These are phyloP conservation scores for Fabriciana adippe DNA, from an alignment of 2,888 invertebrate genomes.

Conservation along the genomic window DNA sequence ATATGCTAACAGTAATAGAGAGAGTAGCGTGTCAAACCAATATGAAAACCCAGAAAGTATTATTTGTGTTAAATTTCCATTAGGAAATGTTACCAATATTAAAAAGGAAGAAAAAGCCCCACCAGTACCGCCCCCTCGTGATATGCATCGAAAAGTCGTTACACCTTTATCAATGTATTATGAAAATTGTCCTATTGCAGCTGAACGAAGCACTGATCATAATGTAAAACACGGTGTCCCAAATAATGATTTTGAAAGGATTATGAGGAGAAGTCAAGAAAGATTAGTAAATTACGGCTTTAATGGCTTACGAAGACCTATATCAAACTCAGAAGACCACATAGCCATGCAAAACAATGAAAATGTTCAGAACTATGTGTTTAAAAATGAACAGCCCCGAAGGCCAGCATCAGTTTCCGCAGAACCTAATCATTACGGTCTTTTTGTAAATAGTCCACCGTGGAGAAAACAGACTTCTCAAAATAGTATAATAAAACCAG, in stretches of 20 bases:
- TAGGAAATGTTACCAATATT: slow-evolving; percentile 72
- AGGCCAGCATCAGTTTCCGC: slow-evolving; percentile 78
- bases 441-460: slow-evolving; percentile 67
- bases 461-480: slow-evolving; percentile 68
- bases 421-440: slow-evolving; percentile 75
- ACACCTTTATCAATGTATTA: slow-evolving; percentile 78
- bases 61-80: slow-evolving; percentile 78
- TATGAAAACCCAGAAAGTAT: slow-evolving; percentile 71
- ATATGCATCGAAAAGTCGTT: slow-evolving; percentile 84
- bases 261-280: slow-evolving; percentile 77
- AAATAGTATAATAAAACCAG: slow-evolving; percentile 62
- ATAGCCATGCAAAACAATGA: slow-evolving; percentile 79
- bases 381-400: slow-evolving; percentile 68
- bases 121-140: slow-evolving; percentile 91
- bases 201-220: slow-evolving; percentile 60
- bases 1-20: slow-evolving; percentile 67
- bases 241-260: slow-evolving; percentile 75
- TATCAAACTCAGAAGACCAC: slow-evolving; percentile 78
- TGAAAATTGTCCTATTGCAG: slow-evolving; percentile 64
- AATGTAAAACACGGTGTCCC: slow-evolving; percentile 67
- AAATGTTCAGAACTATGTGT: slow-evolving; percentile 57
- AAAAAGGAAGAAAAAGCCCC: slow-evolving; percentile 81
- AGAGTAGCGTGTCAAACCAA: slow-evolving; percentile 62
- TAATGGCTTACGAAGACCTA: slow-evolving; percentile 73
- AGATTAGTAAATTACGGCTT: slow-evolving; percentile 70